Base-by-base conservation (phyloP, 2,888 invertebrate species). In the Oeneis ivallda region DNA sequence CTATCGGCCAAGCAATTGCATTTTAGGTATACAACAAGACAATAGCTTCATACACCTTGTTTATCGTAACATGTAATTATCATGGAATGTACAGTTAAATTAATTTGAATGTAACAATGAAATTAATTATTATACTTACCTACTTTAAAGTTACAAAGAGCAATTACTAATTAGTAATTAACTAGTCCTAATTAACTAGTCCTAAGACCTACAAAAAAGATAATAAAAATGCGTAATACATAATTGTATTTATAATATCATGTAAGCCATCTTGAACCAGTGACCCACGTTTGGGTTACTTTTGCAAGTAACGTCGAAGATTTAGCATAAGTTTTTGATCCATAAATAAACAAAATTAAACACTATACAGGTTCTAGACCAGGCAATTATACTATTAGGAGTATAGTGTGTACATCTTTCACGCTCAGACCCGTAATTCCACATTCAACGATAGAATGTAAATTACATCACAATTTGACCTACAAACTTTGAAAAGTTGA, bases 381-480 rank as follows among this genome's bases (percentile, higher is more conserved):
- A 62, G 32, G 34, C 56, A 67, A 65, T 58, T 62, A 34, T 19
- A 45, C 13, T 17, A 50, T 34, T 34, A n/a, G n/a, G n/a, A n/a
- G n/a, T n/a, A 26, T 26, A 26, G 26, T 26, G 26, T 26, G 49
- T 50, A 17, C 41, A 45, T 45, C 32, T 58, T 39, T 43, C 26
- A 41, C 15, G 26, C 19, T 32, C 45, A 41, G 15, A 57, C 37
- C 32, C 17, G 34, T 58, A 58, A 58, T 58, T 45, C 58, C 43
- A 43, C 57, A 43, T 43, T 53, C 53, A 53, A 53, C 10, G 53
- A 34, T 53, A 53, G 53, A 39, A 53, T 45, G 65, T 60, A 19
- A 47, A 8, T 59, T 60, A 65, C 52, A 54, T 67, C 59, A 68
- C 32, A 34, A 57, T n/a, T 47, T 57, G 60, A 52, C 66, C 68